These are phyloP conservation scores for Cephalotes varians DNA, from an alignment of 2,888 invertebrate genomes.

Conservation along the genomic window DNA sequence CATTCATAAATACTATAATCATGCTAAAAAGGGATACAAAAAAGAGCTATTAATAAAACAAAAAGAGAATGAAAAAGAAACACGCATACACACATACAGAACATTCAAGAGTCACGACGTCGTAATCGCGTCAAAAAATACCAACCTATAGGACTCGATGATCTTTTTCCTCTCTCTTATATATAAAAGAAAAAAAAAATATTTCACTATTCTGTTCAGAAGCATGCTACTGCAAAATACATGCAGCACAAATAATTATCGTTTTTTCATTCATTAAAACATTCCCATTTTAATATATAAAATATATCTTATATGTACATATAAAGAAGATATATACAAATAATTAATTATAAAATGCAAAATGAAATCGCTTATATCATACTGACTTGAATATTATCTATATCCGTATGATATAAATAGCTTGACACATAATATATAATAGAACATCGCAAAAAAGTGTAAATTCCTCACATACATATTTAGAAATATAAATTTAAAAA, in stretches of 20 bases:
- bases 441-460: background rate
- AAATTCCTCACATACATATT: conserved; percentile 44
- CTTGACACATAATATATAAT: conserved; percentile 21
- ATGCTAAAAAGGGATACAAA: conserved; percentile 73
- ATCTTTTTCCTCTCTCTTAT: conserved; percentile 44
- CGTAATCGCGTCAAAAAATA: conserved; percentile 53
- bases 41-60: conserved; percentile 54
- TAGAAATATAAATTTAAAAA: conserved; percentile 31
- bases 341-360: conserved; percentile 43
- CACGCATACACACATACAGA: conserved; percentile 71
- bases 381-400: conserved; percentile 58
- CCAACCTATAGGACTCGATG: conserved; percentile 45
- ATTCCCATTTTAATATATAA: conserved; percentile 10
- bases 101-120: conserved; percentile 59
- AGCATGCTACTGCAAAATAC: conserved; percentile 78
- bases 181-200: conserved; percentile 31
- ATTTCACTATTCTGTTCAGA: conserved; percentile 61
- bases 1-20: conserved; percentile 62
- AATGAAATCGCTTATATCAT: conserved; percentile 60
- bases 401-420: conserved; percentile 60
- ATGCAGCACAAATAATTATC: conserved; percentile 54
- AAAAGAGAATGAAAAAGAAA: conserved; percentile 33
- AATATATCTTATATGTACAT: conserved; percentile 13
- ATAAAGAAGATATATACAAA: conserved; percentile 11
- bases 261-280: conserved; percentile 29